A percentile compares a stretch with the other conserved stretches of the same genome.
Evolutionary conservation across 2,797 vertebrate genomes (phyloP).

Genomic region (Arnoldichthys spilopterus): DNA sequence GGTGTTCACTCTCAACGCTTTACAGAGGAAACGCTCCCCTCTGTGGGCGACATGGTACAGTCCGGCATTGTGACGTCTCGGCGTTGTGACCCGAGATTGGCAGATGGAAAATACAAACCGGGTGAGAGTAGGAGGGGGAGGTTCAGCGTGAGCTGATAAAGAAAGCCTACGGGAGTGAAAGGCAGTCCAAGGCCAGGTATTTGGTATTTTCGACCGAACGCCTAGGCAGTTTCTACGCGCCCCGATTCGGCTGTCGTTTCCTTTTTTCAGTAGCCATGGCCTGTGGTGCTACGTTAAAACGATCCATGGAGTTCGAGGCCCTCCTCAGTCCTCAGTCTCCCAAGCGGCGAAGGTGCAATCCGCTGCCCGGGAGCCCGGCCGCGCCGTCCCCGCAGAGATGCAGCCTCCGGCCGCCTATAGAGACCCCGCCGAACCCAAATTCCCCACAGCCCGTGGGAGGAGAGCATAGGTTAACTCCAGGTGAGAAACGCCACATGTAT

Average conservation of each 20-base stretch:
- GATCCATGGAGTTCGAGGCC: conserved; percentile 93
- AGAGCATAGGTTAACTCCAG: conserved; percentile 86
- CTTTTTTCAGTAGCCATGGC: conserved; percentile 78
- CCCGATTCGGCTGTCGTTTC: conserved; percentile 4
- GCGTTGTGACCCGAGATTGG: conserved; percentile 69
- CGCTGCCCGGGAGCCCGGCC: conserved; percentile 81
- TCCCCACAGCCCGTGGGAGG: conserved; percentile 75
- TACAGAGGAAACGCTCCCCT: conserved; percentile 30
- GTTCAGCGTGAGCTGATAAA: conserved; percentile 29
- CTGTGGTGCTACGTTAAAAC: conserved; percentile 91
- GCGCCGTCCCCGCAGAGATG: conserved; percentile 85
- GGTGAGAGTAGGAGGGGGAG: conserved; percentile 69
- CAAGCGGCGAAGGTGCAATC: conserved; percentile 89
- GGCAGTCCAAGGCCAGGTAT: not conserved
- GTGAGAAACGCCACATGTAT: conserved; percentile 62
- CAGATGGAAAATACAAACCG: conserved; percentile 68
- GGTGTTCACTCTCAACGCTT: not conserved
- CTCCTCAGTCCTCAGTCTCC: conserved; percentile 90
- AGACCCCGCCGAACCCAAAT: conserved; percentile 75
- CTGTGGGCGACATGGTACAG: conserved; percentile 62
- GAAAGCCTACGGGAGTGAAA: conserved; percentile 16
- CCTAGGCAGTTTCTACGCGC: not conserved
- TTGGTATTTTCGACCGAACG: conserved; percentile 8
- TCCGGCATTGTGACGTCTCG: conserved; percentile 75
- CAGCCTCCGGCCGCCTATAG: conserved; percentile 81